A percentile compares a stretch with the other conserved stretches of the same genome.
Conservation (phyloP, 2,113 vertebrate species). For the Hippotragus niger region DNA sequence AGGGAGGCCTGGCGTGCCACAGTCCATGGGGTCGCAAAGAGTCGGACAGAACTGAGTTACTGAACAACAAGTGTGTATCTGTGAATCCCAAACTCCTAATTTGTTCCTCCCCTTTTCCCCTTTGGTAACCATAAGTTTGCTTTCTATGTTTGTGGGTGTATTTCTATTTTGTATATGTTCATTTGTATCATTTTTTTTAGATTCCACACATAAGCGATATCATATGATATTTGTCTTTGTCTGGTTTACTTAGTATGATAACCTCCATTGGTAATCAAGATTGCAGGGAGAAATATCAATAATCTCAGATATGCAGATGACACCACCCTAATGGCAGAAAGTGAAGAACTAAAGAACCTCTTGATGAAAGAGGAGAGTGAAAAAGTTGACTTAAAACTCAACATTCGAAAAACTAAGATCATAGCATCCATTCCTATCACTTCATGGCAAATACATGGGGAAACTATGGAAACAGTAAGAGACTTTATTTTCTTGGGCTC, state of each 20-base stretch:
- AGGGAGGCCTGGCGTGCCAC: not conserved
- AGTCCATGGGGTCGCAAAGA: not conserved
- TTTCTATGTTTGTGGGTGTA: not conserved
- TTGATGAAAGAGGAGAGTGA: not conserved
- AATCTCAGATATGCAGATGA: not conserved
- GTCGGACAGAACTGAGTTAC: not conserved
- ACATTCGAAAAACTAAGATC: not conserved
- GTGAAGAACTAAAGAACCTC: not conserved
- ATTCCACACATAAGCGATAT: not conserved
- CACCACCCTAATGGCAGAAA: not conserved
- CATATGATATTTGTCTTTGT: not conserved
- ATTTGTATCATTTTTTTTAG: not conserved
- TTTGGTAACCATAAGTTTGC: not conserved
- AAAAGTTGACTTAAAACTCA: not conserved
- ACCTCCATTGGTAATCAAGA: conserved; percentile 55
- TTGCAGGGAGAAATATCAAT: not conserved
- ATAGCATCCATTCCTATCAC: not conserved
- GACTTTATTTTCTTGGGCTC: not conserved
- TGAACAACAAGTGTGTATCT: not conserved
- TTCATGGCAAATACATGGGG: not conserved
- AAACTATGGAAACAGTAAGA: not conserved
- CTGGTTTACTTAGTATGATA: conserved; percentile 36
- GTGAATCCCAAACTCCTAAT: not conserved
- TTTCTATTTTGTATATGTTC: not conserved
- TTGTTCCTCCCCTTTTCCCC: not conserved